Percentiles rank a stretch among this genome's conserved stretches.
Conservation (phyloP, 2,113 vertebrate genomes). For the Nothocercus julius region DNA sequence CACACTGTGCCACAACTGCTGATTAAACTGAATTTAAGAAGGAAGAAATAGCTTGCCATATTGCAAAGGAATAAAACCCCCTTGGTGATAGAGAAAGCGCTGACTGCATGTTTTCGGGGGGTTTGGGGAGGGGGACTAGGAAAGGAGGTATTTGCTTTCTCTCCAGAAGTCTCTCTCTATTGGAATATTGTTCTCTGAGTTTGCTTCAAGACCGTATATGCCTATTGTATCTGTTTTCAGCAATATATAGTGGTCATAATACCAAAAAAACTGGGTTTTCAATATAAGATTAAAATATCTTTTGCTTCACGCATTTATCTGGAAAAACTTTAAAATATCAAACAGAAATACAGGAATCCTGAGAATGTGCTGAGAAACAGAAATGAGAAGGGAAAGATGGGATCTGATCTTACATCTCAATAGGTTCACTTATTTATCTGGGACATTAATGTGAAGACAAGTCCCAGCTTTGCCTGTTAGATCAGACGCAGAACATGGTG, state of each 20-base stretch:
- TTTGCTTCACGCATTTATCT: neutral
- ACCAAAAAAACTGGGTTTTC: neutral
- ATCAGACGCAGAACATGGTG: neutral
- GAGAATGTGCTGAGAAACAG: neutral
- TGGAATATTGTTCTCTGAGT: neutral
- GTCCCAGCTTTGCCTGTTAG: neutral
- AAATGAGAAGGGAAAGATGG: neutral
- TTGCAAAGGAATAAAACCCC: conserved; percentile 46
- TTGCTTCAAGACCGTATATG: neutral
- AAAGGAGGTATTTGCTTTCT: neutral
- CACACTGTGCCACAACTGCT: conserved; percentile 55
- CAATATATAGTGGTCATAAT: neutral
- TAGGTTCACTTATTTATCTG: neutral
- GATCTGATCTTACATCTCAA: neutral
- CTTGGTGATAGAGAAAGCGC: conserved; percentile 25
- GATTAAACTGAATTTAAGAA: conserved; percentile 49
- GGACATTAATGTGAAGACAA: neutral
- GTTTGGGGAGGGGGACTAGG: neutral
- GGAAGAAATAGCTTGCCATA: conserved; percentile 38
- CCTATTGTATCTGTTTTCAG: neutral
- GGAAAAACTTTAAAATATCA: neutral
- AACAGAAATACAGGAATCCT: neutral
- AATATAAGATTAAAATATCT: neutral
- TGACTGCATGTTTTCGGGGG: neutral
- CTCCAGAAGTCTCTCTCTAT: neutral